Evolutionary conservation across 2,113 vertebrate genomes (phyloP).

Genomic region (Rousettus leschenaultii): DNA sequence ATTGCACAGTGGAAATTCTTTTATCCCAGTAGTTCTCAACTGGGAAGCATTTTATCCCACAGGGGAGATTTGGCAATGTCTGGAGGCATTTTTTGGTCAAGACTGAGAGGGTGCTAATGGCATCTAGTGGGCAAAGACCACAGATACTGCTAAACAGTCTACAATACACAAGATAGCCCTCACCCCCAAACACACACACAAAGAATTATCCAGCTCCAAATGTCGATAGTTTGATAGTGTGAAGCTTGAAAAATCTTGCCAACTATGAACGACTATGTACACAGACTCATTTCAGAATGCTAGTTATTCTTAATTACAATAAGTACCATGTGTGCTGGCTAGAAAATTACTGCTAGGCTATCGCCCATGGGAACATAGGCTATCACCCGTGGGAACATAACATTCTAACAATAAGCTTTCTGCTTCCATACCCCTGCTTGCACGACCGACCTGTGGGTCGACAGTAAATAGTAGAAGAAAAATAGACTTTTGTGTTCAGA

Average conservation of each 20-base stretch:
- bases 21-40: not conserved
- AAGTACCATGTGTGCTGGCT: not conserved
- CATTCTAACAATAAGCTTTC: no score
- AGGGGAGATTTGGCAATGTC: not conserved
- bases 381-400: no score
- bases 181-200: not conserved
- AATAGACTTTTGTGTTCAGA: no score
- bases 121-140: not conserved
- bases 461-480: no score
- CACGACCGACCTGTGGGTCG: no score
- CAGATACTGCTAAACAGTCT: not conserved
- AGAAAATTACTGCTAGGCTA: no score
- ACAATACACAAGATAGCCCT: not conserved
- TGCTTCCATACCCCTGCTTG: no score
- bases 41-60: not conserved
- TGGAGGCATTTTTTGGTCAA: not conserved
- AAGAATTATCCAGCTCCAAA: not conserved
- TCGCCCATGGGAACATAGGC: no score
- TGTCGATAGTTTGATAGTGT: not conserved
- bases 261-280: not conserved
- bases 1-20: not conserved
- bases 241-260: not conserved
- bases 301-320: not conserved
- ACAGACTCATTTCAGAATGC: not conserved
- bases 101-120: not conserved